phyloP scores from a whole-genome alignment of 2,888 invertebrate genomes.

The Dasypogon diadema region DNA sequence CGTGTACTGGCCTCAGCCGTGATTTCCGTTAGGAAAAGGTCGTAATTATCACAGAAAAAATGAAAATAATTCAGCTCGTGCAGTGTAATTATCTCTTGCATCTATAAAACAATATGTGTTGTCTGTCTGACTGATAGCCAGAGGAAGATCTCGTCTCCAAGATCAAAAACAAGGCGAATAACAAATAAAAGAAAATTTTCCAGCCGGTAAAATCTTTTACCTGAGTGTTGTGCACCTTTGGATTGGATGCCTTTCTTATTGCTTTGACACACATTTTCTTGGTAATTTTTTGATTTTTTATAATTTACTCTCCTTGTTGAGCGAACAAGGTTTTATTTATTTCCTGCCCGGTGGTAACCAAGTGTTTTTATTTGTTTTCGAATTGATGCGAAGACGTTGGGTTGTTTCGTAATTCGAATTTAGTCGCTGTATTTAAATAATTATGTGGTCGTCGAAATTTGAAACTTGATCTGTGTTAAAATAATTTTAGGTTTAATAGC shows the following conservation, averaged over 20 bases:
- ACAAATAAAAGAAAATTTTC: constrained; percentile 24
- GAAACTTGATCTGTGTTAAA: too few relatives aligned
- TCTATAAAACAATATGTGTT: constrained; percentile 12
- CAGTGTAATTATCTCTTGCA: constrained; percentile 25
- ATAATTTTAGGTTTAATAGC: too few relatives aligned
- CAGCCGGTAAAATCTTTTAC: not conserved
- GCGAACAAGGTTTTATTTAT: too few relatives aligned
- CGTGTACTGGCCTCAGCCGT: not conserved
- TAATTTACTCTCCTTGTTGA: not conserved
- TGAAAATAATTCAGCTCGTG: constrained; percentile 30
- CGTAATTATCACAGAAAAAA: constrained; percentile 24
- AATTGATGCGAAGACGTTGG: too few relatives aligned
- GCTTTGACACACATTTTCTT: not conserved
- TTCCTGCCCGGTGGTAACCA: not conserved
- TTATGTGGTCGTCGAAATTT: too few relatives aligned
- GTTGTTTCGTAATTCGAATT: too few relatives aligned
- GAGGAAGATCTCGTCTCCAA: not conserved
- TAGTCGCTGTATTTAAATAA: too few relatives aligned
- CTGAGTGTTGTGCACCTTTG: not conserved
- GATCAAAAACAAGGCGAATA: not conserved
- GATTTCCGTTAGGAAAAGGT: constrained; percentile 40
- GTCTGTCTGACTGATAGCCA: constrained; percentile 5
- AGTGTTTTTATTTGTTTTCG: too few relatives aligned
- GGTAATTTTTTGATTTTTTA: not conserved
- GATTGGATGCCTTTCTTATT: too few relatives aligned